Conservation (phyloP, 2,888 invertebrate genomes). For the Synanthedon vespiformis region DNA sequence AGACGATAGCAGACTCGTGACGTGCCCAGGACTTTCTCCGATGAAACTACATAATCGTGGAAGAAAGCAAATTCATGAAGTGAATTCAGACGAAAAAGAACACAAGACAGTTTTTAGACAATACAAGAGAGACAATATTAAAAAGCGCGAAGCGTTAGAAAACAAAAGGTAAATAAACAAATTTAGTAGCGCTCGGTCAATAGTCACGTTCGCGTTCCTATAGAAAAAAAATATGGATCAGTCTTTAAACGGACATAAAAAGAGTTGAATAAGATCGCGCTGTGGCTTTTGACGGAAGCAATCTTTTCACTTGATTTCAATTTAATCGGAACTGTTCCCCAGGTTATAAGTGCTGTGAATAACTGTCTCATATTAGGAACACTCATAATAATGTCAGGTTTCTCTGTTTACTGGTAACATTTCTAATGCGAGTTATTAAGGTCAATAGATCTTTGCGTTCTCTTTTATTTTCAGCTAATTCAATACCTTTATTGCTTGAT, state of each 20-base stretch:
- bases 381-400: conserved; percentile 13
- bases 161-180: conserved; percentile 15
- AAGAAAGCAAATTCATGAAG: not conserved
- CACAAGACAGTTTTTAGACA: not conserved
- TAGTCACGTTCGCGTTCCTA: conserved; percentile 1
- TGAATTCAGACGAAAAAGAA: conserved; percentile 2
- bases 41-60: conserved; percentile 1
- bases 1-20: conserved; percentile 9
- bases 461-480: not conserved
- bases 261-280: not conserved
- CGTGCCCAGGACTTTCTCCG: conserved; percentile 13
- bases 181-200: conserved; percentile 8
- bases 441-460: conserved; percentile 24
- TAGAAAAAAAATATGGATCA: not conserved
- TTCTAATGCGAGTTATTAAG: conserved; percentile 43
- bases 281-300: not conserved
- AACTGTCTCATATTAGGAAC: not conserved
- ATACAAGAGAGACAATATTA: conserved; percentile 3
- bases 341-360: not conserved
- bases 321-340: conserved; percentile 3
- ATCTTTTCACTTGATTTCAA: conserved; percentile 2
- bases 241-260: not conserved
- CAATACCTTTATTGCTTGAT: no score
- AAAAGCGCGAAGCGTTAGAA: conserved; percentile 21
- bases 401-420: conserved; percentile 29